A percentile compares a stretch with the other conserved stretches of the same genome.
phyloP scores from a whole-genome alignment of 2,113 vertebrate genomes.

The Cardinalis cardinalis region DNA sequence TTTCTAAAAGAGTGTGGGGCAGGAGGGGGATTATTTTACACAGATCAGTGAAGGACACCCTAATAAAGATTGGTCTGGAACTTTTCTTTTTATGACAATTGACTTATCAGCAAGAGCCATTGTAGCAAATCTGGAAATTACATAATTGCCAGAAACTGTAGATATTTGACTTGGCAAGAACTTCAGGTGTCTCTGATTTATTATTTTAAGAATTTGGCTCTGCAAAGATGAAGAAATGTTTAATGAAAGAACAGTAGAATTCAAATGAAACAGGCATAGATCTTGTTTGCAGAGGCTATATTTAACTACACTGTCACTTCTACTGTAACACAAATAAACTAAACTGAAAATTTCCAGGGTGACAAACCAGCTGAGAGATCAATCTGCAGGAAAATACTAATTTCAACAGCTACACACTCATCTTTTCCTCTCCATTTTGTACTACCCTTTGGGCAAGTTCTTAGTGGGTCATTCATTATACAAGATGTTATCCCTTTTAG shows the following conservation, averaged over 20 bases:
- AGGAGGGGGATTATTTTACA: conserved; percentile 71
- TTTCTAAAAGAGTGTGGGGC: conserved; percentile 25
- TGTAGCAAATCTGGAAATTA: conserved; percentile 82
- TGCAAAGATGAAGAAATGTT: conserved; percentile 80
- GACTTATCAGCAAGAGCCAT: conserved; percentile 81
- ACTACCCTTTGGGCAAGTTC: not conserved
- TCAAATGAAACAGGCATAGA: conserved; percentile 73
- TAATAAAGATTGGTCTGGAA: conserved; percentile 83
- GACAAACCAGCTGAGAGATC: conserved; percentile 18
- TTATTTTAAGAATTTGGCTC: conserved; percentile 82
- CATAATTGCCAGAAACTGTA: conserved; percentile 84
- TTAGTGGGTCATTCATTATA: not conserved
- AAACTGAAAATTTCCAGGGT: conserved; percentile 49
- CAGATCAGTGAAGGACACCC: conserved; percentile 76
- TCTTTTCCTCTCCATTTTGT: conserved; percentile 30
- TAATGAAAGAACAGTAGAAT: conserved; percentile 81
- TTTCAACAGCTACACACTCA: conserved; percentile 39
- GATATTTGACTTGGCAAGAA: conserved; percentile 84
- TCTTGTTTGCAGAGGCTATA: conserved; percentile 69
- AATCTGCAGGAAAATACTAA: conserved; percentile 49
- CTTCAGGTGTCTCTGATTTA: conserved; percentile 78
- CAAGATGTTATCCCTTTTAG: not conserved
- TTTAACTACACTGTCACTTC: conserved; percentile 73
- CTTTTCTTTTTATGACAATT: conserved; percentile 77
- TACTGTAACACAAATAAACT: conserved; percentile 78